Base-by-base conservation (phyloP, 2,797 vertebrate genomes). In the Pogoniulus pusillus region DNA sequence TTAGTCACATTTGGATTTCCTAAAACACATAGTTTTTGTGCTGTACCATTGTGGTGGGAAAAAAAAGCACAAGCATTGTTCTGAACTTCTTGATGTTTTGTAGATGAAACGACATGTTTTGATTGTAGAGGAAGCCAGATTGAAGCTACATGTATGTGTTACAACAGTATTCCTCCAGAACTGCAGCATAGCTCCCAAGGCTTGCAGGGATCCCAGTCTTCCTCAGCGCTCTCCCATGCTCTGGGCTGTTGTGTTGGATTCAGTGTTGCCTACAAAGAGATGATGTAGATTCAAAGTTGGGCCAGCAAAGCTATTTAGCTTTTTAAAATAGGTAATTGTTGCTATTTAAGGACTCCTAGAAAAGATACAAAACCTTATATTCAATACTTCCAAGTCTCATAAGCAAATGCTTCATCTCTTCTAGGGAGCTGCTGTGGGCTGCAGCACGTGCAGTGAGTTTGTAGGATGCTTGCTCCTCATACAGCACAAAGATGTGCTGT, bases 1-100 rank as follows among this genome's bases (percentile, higher is more conserved):
- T 95, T 95, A 95, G 96, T 97, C 94, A 97, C 96, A 96, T 95
- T 96, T 92, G 97, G 96, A 97, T 98, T 98, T 98, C 97, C 97
- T 97, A 92, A 96, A 96, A 79, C 93, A 95, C 92, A 81, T 51
- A 91, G 74, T 83, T 95, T 94, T 94, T n/a, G n/a, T 95, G 91
- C 94, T 82, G 77, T 71, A 59, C 91, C 80, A 93, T 94, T 96
- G 95, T 87, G 89, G 63, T 91, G 91, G 94, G 88, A 96, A 95
- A 96, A 89, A 95, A 96, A 95, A 94, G 96, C 95, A 34, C 96
- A 96, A 96, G 91, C 93, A 96, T 97, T 97, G 96, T 96, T 96
- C 95, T 83, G 81, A 62, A 85, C 75, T 95, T 94, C 86, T 93
- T 93, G 89, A 90, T 95, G 92, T 96, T 97, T 95, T 93, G 85